A percentile compares a stretch with the other conserved stretches of the same genome.
Conservation (phyloP, 2,113 vertebrate species). For the Anoplopoma fimbria region DNA sequence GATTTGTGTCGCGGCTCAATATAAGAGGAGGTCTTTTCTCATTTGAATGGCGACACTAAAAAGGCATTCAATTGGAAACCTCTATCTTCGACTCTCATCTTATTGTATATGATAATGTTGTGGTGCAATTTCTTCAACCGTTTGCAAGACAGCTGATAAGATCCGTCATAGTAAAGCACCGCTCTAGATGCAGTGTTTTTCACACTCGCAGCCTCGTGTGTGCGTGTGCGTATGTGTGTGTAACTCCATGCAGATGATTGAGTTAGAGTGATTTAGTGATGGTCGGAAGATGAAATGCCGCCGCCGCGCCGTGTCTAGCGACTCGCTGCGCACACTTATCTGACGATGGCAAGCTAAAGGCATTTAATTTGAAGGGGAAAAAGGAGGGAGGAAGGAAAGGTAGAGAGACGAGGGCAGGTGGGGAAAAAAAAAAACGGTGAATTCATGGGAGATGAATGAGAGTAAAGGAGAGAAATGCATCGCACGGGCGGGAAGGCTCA, state of each 20-base stretch:
- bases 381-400: slow-evolving; percentile 15
- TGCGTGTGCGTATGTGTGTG: slow-evolving; percentile 1
- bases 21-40: slow-evolving; percentile 70
- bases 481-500: slow-evolving; percentile 14
- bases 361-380: slow-evolving; percentile 70
- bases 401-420: slow-evolving; percentile 21
- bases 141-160: slow-evolving; percentile 77
- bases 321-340: slow-evolving; percentile 73
- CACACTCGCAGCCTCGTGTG: slow-evolving; percentile 21
- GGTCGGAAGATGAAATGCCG: slow-evolving; percentile 77
- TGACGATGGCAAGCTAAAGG: slow-evolving; percentile 66
- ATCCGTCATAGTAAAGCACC: slow-evolving; percentile 75
- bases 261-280: slow-evolving; percentile 77
- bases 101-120: slow-evolving; percentile 81
- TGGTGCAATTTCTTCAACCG: slow-evolving; percentile 72
- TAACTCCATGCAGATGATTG: slow-evolving; percentile 72
- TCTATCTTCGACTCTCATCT: slow-evolving; percentile 68
- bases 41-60: slow-evolving; percentile 75
- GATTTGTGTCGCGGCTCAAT: slow-evolving; percentile 52
- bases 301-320: slow-evolving; percentile 54
- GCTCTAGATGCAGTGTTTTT: slow-evolving; percentile 51
- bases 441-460: slow-evolving; percentile 39
- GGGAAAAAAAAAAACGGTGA: slow-evolving; percentile 33
- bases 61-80: slow-evolving; percentile 70
- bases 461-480: slow-evolving; percentile 33